Base-by-base conservation (phyloP, 2,113 vertebrate species). In the Noctilio leporinus region DNA sequence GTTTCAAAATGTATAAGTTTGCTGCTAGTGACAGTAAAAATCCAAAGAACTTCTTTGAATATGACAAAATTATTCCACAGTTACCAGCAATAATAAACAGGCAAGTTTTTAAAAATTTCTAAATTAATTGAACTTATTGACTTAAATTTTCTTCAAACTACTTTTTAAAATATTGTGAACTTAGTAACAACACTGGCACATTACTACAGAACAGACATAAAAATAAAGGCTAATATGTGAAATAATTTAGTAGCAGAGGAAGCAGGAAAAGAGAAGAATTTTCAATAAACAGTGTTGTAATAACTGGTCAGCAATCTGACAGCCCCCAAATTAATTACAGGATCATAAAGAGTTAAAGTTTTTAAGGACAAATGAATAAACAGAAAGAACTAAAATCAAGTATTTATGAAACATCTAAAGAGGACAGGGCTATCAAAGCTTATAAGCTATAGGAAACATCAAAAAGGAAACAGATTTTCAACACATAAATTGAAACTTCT, bases 381-480 rank as follows among this genome's bases (percentile, higher is more conserved):
- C 2, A 53, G 47, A 95, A 91, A 91, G 40, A 83, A 67, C 20
- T 82, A 93, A 92, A 86, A 84, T 89, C 35, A 96, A 12, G n/a
- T 67, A 95, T n/a, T 96, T 84, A 72, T 15, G 38, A 80, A 94
- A 94, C 38, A 87, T 92, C 57, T 84, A 49, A 90, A 80, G 86
- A 59, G 3, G 3, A 78, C 40, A 73, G 26, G 14, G n/a, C 59
- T 86, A 92, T 47, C 55, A 89, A 87, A 69, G 49, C 33, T 96
- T 86, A 65, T 10, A 93, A 65, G 53, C n/a, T 76, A n/a, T 30
- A 95, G 55, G 55, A 57, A 84, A 82, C 86, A 85, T 87, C 17
- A 85, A 51, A 81, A 94, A 85, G 85, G 72, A 95, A 95, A 92
- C 67, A 81, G 53, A 95, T 72, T 77, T 77, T 93, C 67, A 95